Evolutionary conservation across 2,797 vertebrate species (phyloP), one percentile per base, ranked within the genome.

Genomic region (Malacoctenus gilli): DNA sequence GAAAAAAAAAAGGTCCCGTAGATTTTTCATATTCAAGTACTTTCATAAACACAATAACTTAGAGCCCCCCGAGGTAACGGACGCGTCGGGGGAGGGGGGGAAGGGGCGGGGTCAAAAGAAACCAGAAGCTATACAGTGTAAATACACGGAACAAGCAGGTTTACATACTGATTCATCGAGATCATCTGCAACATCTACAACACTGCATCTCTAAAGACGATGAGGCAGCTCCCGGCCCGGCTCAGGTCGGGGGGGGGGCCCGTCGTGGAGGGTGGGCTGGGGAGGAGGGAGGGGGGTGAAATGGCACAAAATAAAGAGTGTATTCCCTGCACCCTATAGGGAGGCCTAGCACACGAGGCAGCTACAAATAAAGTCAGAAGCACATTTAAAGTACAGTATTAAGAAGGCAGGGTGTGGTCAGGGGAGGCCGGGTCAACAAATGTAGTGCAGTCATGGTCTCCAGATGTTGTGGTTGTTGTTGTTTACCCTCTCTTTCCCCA

Each of bases 391-490:
- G 79, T 84, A 87, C 82, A 83, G 76, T 77, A 82, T 80, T 67
- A 80, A 86, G 75, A 84, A 86, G 79, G 84, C 79, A 79, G 72
- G 77, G 78, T 79, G 62, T 75, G 3, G 20, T 65, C 46, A 74
- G 82, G 85, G 84, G 82, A 83, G 83, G 71, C 18, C 49, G 77
- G 74, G 72, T 86, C 68, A 85, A 86, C 75, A 83, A 88, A 85
- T 86, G 87, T 92, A 92, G 90, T 92, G 91, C 91, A 92, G 88
- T 89, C 85, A 77, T 80, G 85, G 77, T 85, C n/a, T n/a, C n/a
- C n/a, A n/a, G n/a, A n/a, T n/a, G 66, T 89, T 69, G 77, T 85
- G 82, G 80, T 80, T 80, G 52, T 38, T 51, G 62, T 76, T 83
- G 61, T 81, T 80, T 82, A 64, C 51, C 72, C 73, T 60, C 68